Base-by-base conservation (phyloP, 2,113 vertebrate species). In the Hylia prasina region DNA sequence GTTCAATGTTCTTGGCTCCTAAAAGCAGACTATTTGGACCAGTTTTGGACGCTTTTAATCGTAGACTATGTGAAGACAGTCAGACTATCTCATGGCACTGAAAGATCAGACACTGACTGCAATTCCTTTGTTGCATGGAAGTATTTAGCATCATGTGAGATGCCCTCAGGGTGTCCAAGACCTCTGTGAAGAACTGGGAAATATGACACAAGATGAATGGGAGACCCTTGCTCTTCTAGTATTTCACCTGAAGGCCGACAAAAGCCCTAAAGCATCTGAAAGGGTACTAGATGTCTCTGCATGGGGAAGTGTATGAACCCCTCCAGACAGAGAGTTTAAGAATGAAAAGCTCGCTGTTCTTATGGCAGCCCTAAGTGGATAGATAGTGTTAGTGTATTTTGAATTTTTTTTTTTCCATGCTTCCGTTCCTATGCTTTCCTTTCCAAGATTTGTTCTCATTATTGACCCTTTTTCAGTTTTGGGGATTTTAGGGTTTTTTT, bases 331-430 rank as follows among this genome's bases (percentile, higher is more conserved):
- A n/a, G 11, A 40, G 21, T 0, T 64, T 37, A 25, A 58, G 18
- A 50, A 71, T 7, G 3, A 60, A 27, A 2, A 44, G 3, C 18
- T 82, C 0, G 0, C 21, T 76, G 4, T 30, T 89, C 4, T 61
- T 82, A 58, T 11, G 47, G 61, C 83, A 94, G 15, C 5, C 15
- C 3, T 69, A n/a, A 64, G 24, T 57, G 23, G 18, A 40, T 18
- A 65, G 19, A 22, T 53, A 40, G 3, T 14, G 20, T 7, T 44
- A 16, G 2, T 9, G 15, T 51, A 10, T 8, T 71, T 39, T 47
- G 13, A 68, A n/a, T 60, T 50, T 68, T 68, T 20, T 33, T 72
- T 78, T 53, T n/a, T n/a, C n/a, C 37, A 3, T 0, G 0, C 11
- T 91, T 48, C 15, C 14, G 53, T 42, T 22, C 10, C 31, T 73